Base-by-base conservation (phyloP, 2,888 invertebrate genomes). In the Drosophila meridionalis region DNA sequence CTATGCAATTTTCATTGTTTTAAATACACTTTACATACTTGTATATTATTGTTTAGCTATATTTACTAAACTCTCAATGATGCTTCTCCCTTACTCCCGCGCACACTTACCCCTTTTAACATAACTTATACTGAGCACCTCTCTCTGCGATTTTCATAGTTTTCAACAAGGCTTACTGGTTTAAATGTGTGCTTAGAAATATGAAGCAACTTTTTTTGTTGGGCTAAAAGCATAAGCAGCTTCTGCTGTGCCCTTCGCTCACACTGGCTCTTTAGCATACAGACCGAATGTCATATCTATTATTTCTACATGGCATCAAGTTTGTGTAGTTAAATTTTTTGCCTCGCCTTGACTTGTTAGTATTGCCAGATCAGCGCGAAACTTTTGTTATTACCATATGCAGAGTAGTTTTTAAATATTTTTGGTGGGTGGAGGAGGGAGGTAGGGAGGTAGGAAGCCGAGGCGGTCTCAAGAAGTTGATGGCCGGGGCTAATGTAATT, bases 301-400 rank as follows among this genome's bases (percentile, higher is more conserved):
- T 63, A 55, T 38, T 38, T 28, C 7, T 40, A 47, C 28, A 38
- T n/a, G 9, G 28, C 26, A 30, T 47, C 28, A 12, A 56, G 45
- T 40, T 34, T 36, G 12, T 32, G 9, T 45, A 45, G 42, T 38
- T 58, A 5, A 42, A 48, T 45, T 45, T 58, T 36, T 12, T 58
- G n/a, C 11, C 34, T 38, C 40, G n/a, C 48, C 62, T 43, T 71
- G 26, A 40, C 30, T 40, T 56, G 26, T 53, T 53, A 64, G 64
- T 65, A 45, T 58, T 38, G 40, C 32, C 32, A 56, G 32, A 65
- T 62, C 40, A 57, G 58, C 38, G 12, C 26, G 40, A 63, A 77
- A 76, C 63, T 77, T 77, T 70, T 50, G 64, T 61, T 61, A 77
- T 63, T 63, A 66, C 26, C 77, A 62, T 70, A 77, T 77, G 77